Evolutionary conservation across 2,797 vertebrate species (phyloP), one percentile per base, ranked within the genome.

Genomic region (Anguilla megastoma): DNA sequence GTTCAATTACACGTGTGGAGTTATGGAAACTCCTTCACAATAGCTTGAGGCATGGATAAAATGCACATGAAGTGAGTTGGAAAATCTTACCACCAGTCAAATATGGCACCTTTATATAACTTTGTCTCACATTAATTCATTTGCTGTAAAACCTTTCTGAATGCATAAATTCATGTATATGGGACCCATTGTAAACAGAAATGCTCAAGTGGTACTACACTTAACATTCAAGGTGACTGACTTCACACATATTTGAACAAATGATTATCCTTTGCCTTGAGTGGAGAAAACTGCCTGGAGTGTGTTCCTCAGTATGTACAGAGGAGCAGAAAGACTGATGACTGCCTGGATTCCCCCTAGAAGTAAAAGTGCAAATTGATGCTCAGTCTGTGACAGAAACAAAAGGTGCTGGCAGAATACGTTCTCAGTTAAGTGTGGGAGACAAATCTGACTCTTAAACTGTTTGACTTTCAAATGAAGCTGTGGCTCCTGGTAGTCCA

Each of bases 351-450:
- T 82, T 50, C 24, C 79, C 79, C 45, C 10, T 48, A 24, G 45
- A 82, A 82, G 79, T 14, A 82, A 82, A 82, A 82, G 41, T 50
- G 45, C 79, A 82, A 82, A 48, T 82, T 21, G 79, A 82, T 82
- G 41, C 79, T 82, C 79, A 8, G 79, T 50, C 41, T 48, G 21
- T 48, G 41, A n/a, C 18, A 82, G 41, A 50, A 50, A 82, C 41
- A 24, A 50, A 82, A 10, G 45, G 21, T 82, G 45, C 16, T 50
- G 21, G 79, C 24, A 45, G 79, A 48, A 50, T 82, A 45, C 48
- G 33, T 33, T 84, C n/a, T 18, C 14, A 16, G 85, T 45, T 2
- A 9, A 66, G 85, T 66, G 85, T 24, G 36, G 27, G 54, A 63
- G 74, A 80, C 12, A 14, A 33, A 58, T 52, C 24, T 41, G 50